Base-by-base conservation (phyloP, 2,888 invertebrate genomes). In the Tenthredo distinguenda region DNA sequence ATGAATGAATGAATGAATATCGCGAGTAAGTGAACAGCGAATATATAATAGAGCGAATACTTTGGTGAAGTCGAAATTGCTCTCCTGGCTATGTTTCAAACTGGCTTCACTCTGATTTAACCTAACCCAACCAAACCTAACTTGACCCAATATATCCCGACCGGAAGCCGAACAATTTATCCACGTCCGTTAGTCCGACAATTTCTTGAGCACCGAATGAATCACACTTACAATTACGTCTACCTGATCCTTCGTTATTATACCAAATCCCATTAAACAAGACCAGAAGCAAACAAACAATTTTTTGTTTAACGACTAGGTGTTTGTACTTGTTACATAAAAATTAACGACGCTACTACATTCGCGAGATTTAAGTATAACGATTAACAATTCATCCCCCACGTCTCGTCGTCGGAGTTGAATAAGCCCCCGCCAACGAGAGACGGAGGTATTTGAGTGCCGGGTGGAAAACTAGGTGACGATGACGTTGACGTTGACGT, bases 101-200 rank as follows among this genome's bases (percentile, higher is more conserved):
- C 62, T n/a, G 62, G 58, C 58, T 58, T 81, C 26, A 40, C 81
- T 37, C 62, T 81, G 81, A 81, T 81, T 81, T 37, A 81, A 81
- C 81, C 81, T 81, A 34, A 81, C 58, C 81, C 58, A 81, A 55
- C 79, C 79, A 34, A 79, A 55, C 79, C 79, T 21, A 76, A 58
- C 37, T 34, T 18, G 31, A 77, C 26, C 81, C 5, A 81, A 31
- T 77, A n/a, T 58, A 62, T 34, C 55, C 86, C 76, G 85, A 88
- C 87, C 88, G 89, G 88, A 89, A 88, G 85, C 87, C 87, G 65
- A 87, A 86, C 89, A 86, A 90, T 90, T 90, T 88, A 89, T 89
- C 90, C 86, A 81, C 40, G 50, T 68, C 85, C 18, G 65, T 68
- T 68, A 31, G 85, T 18, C 68, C 79, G 81, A 81, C 62, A 81